Evolutionary conservation across 1,140 invertebrate species (phyloP).

Genomic region (Halictus rubicundus): DNA sequence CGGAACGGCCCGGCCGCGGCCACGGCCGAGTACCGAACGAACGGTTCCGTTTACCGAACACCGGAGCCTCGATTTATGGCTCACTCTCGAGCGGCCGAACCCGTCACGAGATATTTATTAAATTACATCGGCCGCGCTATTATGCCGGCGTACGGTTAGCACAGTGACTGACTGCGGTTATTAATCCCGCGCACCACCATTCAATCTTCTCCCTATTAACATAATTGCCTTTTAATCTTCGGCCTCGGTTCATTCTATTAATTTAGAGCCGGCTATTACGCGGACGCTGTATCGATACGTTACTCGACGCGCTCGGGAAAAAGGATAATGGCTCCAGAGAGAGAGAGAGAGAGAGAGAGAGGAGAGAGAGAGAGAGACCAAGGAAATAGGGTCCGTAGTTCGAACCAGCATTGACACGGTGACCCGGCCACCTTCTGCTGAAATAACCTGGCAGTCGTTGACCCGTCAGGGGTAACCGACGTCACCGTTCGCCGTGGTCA

Average conservation of each 20-base stretch:
- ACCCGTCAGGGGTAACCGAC: conserved; percentile 21
- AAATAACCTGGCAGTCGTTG: conserved; percentile 63
- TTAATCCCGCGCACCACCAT: conserved; percentile 23
- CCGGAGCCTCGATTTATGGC: neutral
- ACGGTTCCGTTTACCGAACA: conserved; percentile 8
- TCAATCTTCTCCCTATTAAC: conserved; percentile 44
- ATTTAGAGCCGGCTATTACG: conserved; percentile 9
- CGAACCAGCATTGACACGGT: neutral
- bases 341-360: neutral
- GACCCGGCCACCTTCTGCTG: conserved; percentile 45
- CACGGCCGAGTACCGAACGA: neutral
- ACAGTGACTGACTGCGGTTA: conserved; percentile 17
- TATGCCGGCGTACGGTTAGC: conserved; percentile 1
- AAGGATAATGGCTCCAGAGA: neutral
- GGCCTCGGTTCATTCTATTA: conserved; percentile 5
- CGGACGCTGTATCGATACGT: neutral
- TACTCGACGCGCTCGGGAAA: neutral
- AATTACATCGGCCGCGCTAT: conserved; percentile 18
- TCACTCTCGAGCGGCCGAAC: neutral
- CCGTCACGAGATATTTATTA: conserved; percentile 35
- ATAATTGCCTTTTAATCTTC: conserved; percentile 42
- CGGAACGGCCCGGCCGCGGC: neutral
- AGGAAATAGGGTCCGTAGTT: neutral
- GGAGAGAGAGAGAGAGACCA: neutral
- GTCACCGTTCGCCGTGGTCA: conserved; percentile 64